Evolutionary conservation across 2,113 vertebrate genomes (phyloP), one percentile per base, ranked within the genome.

Genomic region (Malurus cyaneus): DNA sequence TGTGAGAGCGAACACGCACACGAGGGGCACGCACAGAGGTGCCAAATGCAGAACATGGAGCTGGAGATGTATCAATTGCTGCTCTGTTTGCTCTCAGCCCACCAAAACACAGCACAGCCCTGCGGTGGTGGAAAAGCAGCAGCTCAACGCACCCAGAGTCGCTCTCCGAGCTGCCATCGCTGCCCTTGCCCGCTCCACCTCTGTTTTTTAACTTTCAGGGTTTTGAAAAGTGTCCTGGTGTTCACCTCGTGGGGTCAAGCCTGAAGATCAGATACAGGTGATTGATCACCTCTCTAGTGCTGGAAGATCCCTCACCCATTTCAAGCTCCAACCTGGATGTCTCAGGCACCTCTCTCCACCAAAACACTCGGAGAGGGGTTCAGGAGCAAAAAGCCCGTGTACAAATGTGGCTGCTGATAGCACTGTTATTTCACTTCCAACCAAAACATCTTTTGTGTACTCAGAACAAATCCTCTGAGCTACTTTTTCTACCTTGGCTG

Each of bases 1-100:
- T 3, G 17, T 1, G 1, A 62, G 82, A 67, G 49, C 11, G 36
- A 71, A 57, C 59, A 29, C 1, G 0, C 32, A 32, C 5, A 1
- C 7, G 20, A 66, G 59, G 34, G 16, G 15, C 44, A 10, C 1
- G 6, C 54, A 29, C 4, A 0, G 28, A 60, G 53, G 29, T 74
- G 79, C 80, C 80, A 90, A 93, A 70, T 6, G 21, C 47, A 73
- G 54, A 91, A 11, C 44, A 15, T 6, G 6, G 21, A 21, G 2
- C 67, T 86, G 15, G 3, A 24, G 76, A 88, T 32, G 4, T 39
- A 34, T 92, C 88, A 86, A 14, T 92, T 86, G 80, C 69, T 50
- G 23, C 36, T 69, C 57, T 47, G 13, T 42, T 87, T 46, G 32
- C 71, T 59, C 15, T n/a, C 70, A 91, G n/a, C 24, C 64, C 44